Conservation (phyloP, 2,113 vertebrate genomes). For the Nettapus auritus region DNA sequence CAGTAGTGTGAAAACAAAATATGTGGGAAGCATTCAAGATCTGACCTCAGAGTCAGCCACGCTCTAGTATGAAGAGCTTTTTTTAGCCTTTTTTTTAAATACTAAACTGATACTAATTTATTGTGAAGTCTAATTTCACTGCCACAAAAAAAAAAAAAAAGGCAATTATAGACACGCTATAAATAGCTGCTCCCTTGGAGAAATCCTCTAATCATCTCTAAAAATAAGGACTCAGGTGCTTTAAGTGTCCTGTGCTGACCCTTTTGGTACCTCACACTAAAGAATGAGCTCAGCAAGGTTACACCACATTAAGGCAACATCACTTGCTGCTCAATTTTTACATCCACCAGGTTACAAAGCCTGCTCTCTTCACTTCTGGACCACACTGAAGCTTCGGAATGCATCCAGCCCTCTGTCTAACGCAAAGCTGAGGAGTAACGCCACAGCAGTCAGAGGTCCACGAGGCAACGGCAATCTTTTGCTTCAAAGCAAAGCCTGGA, state of each 20-base stretch:
- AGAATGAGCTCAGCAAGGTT: background rate
- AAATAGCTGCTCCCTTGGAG: conserved; percentile 30
- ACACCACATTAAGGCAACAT: background rate
- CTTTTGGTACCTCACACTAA: background rate
- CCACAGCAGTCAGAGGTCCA: background rate
- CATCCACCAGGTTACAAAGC: background rate
- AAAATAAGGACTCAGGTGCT: conserved; percentile 41
- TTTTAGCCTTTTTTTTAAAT: background rate
- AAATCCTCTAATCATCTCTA: conserved; percentile 49
- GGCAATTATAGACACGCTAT: background rate
- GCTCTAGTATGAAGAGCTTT: background rate
- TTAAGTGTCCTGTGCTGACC: background rate
- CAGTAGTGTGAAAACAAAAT: conserved; percentile 27
- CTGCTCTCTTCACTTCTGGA: background rate
- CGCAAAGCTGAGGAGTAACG: background rate
- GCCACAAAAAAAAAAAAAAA: background rate
- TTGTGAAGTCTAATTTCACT: conserved; percentile 7
- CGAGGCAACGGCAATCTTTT: background rate
- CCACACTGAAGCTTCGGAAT: background rate
- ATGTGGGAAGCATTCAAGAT: background rate
- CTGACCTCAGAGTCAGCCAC: background rate
- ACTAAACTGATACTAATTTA: conserved; percentile 11
- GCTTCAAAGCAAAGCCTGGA: background rate
- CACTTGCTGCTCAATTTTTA: background rate
- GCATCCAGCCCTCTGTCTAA: background rate